These are phyloP conservation scores for Nomada goodeniana DNA, from an alignment of 2,888 invertebrate species.

Conservation along the genomic window DNA sequence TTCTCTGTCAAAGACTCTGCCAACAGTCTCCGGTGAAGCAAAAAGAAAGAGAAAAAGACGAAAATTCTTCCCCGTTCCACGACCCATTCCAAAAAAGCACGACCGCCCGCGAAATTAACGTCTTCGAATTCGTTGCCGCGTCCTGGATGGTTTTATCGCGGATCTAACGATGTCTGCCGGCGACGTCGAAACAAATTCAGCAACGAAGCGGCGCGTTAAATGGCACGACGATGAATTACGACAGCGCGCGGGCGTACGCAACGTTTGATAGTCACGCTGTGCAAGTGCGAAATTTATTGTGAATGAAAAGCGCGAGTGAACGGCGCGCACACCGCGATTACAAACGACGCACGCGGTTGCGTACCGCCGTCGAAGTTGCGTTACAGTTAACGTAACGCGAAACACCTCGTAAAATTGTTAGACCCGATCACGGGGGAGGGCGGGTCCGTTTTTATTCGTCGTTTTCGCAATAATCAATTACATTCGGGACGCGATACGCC, in stretches of 20 bases:
- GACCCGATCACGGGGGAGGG: background rate
- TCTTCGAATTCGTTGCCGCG: background rate
- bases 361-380: slow-evolving; percentile 4
- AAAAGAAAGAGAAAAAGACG: background rate
- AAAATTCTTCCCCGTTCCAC: too few relatives aligned
- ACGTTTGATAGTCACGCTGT: slow-evolving; percentile 60
- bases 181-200: slow-evolving; percentile 7
- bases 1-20: too few relatives aligned
- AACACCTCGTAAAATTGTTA: background rate
- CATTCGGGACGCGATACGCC: background rate
- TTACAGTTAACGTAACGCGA: background rate
- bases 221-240: slow-evolving; percentile 31
- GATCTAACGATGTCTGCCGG: slow-evolving; percentile 15
- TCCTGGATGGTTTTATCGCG: background rate
- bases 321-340: background rate
- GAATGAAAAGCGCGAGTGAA: slow-evolving; percentile 46
- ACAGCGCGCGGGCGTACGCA: slow-evolving; percentile 33
- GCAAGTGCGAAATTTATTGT: slow-evolving; percentile 58
- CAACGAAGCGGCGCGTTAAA: slow-evolving; percentile 20
- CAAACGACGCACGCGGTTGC: slow-evolving; percentile 9
- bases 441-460: too few relatives aligned
- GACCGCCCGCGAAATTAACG: background rate
- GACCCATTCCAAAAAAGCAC: background rate
- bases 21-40: background rate
- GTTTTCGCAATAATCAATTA: background rate